Percentiles rank a stretch among this genome's conserved stretches.
Conservation (phyloP, 2,113 vertebrate genomes). For the Clarias gariepinus region DNA sequence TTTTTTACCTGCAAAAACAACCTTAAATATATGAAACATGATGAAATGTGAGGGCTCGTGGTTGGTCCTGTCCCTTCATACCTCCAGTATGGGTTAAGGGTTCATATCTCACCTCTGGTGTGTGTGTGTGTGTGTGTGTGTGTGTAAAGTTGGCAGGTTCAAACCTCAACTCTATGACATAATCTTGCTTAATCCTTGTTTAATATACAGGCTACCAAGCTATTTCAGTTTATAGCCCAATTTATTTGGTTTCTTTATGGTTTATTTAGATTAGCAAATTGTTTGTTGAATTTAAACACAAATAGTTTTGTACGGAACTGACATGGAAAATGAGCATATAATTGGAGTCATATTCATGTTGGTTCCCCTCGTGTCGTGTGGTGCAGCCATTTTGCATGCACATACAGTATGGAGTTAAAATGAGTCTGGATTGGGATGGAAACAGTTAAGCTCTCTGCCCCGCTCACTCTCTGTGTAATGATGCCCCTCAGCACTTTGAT, state of each 20-base stretch:
- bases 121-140: too few relatives aligned
- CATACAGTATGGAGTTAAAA: neutral
- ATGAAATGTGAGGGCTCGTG: too few relatives aligned
- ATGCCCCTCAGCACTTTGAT: conserved; percentile 68
- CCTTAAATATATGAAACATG: too few relatives aligned
- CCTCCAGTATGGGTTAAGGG: too few relatives aligned
- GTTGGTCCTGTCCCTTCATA: too few relatives aligned
- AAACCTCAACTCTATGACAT: too few relatives aligned
- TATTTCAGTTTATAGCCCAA: neutral
- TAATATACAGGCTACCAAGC: neutral
- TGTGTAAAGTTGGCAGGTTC: too few relatives aligned
- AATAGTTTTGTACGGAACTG: neutral
- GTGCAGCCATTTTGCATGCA: neutral
- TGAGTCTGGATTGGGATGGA: conserved; percentile 49
- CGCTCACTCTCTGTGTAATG: conserved; percentile 26
- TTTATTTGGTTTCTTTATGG: too few relatives aligned
- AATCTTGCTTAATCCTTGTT: neutral
- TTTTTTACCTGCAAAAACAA: too few relatives aligned
- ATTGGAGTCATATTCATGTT: neutral
- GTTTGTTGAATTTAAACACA: neutral
- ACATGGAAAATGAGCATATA: neutral
- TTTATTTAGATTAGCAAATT: too few relatives aligned
- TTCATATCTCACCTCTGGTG: too few relatives aligned
- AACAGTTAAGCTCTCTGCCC: conserved; percentile 59
- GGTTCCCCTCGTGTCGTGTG: neutral